These are phyloP conservation scores for Shinisaurus crocodilurus DNA, from an alignment of 2,113 vertebrate genomes.

Conservation along the genomic window DNA sequence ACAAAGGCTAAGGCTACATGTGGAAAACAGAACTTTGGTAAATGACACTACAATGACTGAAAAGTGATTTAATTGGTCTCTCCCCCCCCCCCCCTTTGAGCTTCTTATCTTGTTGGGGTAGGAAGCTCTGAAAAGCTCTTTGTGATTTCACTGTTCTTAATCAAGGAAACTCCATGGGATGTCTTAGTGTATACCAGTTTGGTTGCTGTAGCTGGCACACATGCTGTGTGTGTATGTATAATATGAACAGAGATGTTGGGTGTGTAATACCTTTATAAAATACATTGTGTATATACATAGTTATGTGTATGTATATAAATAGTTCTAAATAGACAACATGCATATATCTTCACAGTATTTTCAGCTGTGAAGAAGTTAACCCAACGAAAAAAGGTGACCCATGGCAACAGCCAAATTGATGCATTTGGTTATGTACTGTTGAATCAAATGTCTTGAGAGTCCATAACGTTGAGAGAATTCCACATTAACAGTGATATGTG, in stretches of 20 bases:
- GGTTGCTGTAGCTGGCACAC: slow-evolving; percentile 60
- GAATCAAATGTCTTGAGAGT: slow-evolving; percentile 71
- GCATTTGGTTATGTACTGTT: slow-evolving; percentile 74
- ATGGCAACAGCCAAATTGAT: slow-evolving; percentile 77
- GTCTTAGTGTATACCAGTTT: slow-evolving; percentile 65
- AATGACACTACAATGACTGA: slow-evolving; percentile 46
- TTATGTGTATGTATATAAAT: slow-evolving; percentile 80
- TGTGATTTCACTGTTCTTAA: slow-evolving; percentile 62
- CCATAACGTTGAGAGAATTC: slow-evolving; percentile 68
- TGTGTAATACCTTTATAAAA: slow-evolving; percentile 71
- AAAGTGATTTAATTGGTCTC: slow-evolving; percentile 56
- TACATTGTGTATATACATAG: slow-evolving; percentile 69
- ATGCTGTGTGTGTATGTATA: slow-evolving; percentile 65
- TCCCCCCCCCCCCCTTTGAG: slow-evolving; percentile 44
- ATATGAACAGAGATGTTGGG: slow-evolving; percentile 70
- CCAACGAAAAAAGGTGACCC: slow-evolving; percentile 73
- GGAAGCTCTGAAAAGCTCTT: slow-evolving; percentile 52
- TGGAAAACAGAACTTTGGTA: slow-evolving; percentile 59
- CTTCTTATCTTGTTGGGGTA: slow-evolving; percentile 42
- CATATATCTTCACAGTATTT: slow-evolving; percentile 85
- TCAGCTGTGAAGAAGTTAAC: slow-evolving; percentile 84
- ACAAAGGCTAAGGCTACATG: slow-evolving; percentile 45
- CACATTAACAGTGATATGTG: slow-evolving; percentile 66
- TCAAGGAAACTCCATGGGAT: slow-evolving; percentile 68
- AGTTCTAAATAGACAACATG: slow-evolving; percentile 76